Evolutionary conservation across 2,113 vertebrate species (phyloP).

Genomic region (Psephotus haematonotus): DNA sequence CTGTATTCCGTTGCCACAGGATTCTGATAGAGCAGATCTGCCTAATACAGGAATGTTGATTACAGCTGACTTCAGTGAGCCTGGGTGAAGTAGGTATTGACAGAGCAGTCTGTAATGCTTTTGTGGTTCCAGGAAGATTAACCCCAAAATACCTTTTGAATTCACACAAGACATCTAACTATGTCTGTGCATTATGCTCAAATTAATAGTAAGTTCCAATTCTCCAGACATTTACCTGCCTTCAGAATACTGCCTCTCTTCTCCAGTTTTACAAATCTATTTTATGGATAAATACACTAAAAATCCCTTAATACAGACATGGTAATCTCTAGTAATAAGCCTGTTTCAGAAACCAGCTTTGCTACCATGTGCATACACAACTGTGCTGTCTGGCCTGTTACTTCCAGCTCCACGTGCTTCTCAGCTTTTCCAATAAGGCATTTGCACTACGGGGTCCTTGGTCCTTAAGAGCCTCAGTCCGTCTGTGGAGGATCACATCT

Average conservation of each 20-base stretch:
- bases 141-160: neutral
- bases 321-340: neutral
- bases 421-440: neutral
- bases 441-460: neutral
- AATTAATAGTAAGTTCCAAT: neutral
- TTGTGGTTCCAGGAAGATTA: neutral
- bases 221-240: neutral
- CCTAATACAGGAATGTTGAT: neutral
- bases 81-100: neutral
- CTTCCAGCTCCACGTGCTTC: neutral
- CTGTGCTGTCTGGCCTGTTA: neutral
- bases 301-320: neutral
- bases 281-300: slow-evolving; percentile 1
- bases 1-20: neutral
- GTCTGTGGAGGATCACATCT: neutral
- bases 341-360: neutral
- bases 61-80: neutral
- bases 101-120: neutral
- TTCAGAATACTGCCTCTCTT: neutral
- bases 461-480: neutral
- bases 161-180: neutral
- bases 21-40: neutral
- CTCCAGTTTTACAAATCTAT: neutral
- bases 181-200: neutral
- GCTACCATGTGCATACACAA: neutral